Evolutionary conservation across 1,140 invertebrate genomes (phyloP), one percentile per base, ranked within the genome.

Genomic region (Lethocerus indicus): DNA sequence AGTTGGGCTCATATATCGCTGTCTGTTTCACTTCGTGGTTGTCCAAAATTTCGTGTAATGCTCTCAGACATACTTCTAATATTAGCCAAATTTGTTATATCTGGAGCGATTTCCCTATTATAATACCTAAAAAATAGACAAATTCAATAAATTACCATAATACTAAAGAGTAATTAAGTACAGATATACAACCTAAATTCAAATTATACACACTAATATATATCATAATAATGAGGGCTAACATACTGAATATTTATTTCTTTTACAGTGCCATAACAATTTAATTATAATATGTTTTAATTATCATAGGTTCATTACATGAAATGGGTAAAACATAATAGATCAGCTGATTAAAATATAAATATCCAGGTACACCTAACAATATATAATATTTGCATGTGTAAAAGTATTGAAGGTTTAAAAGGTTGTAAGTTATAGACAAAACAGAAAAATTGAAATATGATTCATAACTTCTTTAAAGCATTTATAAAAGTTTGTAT

Each of bases 71-170:
- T 76, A 20, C 76, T 76, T 48, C 79, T 70, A 53, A 83, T 79
- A 63, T 84, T 82, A 16, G 81, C 80, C 12, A 85, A 64, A 64
- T 84, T 78, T 42, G 81, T 69, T 58, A 83, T 79, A 53, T 79
- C 76, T 12, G 75, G 70, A 50, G 64, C 47, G 2, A 36, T 48
- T 13, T 52, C 51, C 20, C 41, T 13, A 36, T 51, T 43, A 32
- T 52, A 47, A 39, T 47, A 52, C 45, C 51, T 52, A 61, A 56
- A 63, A 61, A 49, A 63, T n/a, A n/a, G n/a, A 64, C 53, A 64
- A 64, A 57, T 62, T 63, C 50, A 64, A 63, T 18, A 65, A 57
- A 57, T 63, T 55, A 35, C 63, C 63, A 26, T 7, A 52, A 37
- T 41, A 36, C 32, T 41, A 20, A 24, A 45, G 36, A 47, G 24